Base-by-base conservation (phyloP, 2,797 vertebrate species). In the Hemitrygon akajei region DNA sequence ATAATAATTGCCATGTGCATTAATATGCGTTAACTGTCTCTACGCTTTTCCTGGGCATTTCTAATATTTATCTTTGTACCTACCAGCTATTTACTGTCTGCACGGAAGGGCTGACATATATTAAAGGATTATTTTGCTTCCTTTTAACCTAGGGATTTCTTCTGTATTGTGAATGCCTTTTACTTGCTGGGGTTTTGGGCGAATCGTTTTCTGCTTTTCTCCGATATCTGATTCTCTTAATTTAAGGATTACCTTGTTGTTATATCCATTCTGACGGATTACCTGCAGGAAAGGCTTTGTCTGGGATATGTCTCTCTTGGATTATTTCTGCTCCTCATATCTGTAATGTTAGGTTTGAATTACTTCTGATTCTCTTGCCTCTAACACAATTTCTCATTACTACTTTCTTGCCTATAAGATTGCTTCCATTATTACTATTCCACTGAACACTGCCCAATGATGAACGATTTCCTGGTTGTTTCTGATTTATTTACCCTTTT, bases 271-370 rank as follows among this genome's bases (percentile, higher is more conserved):
- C 69, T 92, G 91, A 92, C 75, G 69, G 91, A 92, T 92, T 92
- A 92, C 91, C 91, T 92, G 91, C 91, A 92, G 91, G 66, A 92
- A 75, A 56, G 91, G 91, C 71, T 92, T 92, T 92, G 91, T 92
- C 91, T 92, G 91, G 37, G 91, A 75, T 92, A 56, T 92, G 91
- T 92, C 66, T 69, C 69, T 75, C 71, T 92, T 75, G 69, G 91
- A 92, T 75, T 92, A 92, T 92, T 92, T 92, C 91, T 92, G 91
- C 66, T 92, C 11, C 69, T 92, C 69, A 75, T 92, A 92, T 92
- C 91, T 92, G 69, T 75, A 92, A 75, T 92, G 69, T 75, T 92
- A 75, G 66, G 91, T 92, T 92, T 92, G 91, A 92, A 92, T 92
- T 75, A 92, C 89, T 92, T 75, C 91, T 40, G 91, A 47, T 75